phyloP scores from a whole-genome alignment of 2,113 vertebrate genomes.

The Microcebus ravelobensis region DNA sequence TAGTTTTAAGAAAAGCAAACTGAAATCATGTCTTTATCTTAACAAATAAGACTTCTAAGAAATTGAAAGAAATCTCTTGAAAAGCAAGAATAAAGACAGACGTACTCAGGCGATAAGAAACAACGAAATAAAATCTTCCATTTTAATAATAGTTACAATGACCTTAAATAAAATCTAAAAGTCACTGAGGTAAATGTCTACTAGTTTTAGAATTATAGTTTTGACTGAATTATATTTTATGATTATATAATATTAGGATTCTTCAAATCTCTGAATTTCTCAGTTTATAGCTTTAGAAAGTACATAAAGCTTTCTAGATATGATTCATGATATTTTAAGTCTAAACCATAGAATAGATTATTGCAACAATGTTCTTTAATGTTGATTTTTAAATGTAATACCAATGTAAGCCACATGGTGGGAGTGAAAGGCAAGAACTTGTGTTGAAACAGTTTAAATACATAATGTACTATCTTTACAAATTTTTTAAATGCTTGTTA shows the following conservation, averaged over 20 bases:
- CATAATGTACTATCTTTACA: slow-evolving; percentile 47
- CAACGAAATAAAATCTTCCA: slow-evolving; percentile 31
- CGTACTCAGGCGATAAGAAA: slow-evolving; percentile 69
- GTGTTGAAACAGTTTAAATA: slow-evolving; percentile 69
- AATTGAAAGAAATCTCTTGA: slow-evolving; percentile 80
- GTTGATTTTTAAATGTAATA: slow-evolving; percentile 81
- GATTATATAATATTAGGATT: slow-evolving; percentile 9
- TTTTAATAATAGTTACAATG: slow-evolving; percentile 17
- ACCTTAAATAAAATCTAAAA: slow-evolving; percentile 55
- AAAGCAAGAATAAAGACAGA: slow-evolving; percentile 62
- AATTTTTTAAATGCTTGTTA: slow-evolving; percentile 69
- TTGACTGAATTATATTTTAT: slow-evolving; percentile 21
- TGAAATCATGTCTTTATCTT: slow-evolving; percentile 78
- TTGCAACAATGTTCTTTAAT: slow-evolving; percentile 5
- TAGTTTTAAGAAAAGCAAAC: slow-evolving; percentile 81
- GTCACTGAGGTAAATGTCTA: neutral
- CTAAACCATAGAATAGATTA: neutral
- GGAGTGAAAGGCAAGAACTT: slow-evolving; percentile 89
- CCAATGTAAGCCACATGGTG: slow-evolving; percentile 86
- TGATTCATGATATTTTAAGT: neutral
- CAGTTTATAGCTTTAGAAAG: slow-evolving; percentile 16
- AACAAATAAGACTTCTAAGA: slow-evolving; percentile 79
- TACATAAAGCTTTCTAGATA: neutral
- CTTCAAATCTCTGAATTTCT: neutral
- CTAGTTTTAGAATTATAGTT: neutral